These are phyloP conservation scores for Ormia ochracea DNA, from an alignment of 2,888 invertebrate species.

Conservation along the genomic window DNA sequence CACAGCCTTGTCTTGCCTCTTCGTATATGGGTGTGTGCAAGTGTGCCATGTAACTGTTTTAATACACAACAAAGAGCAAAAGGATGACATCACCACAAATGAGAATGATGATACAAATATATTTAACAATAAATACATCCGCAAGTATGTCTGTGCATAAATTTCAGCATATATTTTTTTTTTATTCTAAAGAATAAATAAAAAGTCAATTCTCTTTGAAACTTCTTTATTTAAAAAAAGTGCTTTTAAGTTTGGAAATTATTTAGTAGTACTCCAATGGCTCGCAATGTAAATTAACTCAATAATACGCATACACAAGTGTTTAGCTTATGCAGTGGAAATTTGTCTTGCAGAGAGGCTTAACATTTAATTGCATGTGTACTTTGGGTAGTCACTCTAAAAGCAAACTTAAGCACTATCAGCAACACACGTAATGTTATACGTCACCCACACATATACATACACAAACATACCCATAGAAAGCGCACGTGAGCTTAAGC, in stretches of 20 bases:
- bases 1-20: not conserved
- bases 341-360: constrained; percentile 31
- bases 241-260: too few species aligned
- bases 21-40: not conserved
- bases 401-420: constrained; percentile 13
- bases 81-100: constrained; percentile 8
- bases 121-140: not conserved
- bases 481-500: not conserved
- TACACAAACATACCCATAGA: too few species aligned
- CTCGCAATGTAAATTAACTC: not conserved
- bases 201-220: not conserved
- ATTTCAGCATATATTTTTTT: too few species aligned
- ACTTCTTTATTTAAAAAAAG: too few species aligned
- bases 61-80: not conserved
- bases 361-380: constrained; percentile 56
- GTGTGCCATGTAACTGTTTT: not conserved
- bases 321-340: not conserved
- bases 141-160: not conserved
- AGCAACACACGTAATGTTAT: not conserved
- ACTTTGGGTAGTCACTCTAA: constrained; percentile 7
- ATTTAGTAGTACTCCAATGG: not conserved
- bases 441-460: too few species aligned
- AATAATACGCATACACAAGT: not conserved
- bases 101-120: not conserved
- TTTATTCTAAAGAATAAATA: too few species aligned